phyloP scores from a whole-genome alignment of 2,113 vertebrate species.

The Brachyhypopomus gauderio region DNA sequence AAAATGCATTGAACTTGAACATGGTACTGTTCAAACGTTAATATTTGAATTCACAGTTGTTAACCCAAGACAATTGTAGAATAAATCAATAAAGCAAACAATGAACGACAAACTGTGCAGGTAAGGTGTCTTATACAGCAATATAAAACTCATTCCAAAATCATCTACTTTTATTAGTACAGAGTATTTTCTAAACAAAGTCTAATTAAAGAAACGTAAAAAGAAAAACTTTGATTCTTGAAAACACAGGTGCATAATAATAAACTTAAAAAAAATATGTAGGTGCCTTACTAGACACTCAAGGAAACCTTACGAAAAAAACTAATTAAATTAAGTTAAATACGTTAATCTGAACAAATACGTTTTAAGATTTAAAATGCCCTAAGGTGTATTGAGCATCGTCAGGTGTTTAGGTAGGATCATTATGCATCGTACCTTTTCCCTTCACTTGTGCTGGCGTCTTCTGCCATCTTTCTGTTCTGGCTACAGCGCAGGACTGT shows the following conservation, averaged over 20 bases:
- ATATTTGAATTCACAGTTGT: too few relatives aligned
- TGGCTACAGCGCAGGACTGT: not conserved
- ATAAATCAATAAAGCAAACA: too few relatives aligned
- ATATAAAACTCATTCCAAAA: not conserved
- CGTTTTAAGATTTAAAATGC: too few relatives aligned
- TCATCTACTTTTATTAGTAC: not conserved
- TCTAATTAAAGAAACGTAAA: too few relatives aligned
- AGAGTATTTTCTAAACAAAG: not conserved
- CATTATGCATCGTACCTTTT: conserved; percentile 23
- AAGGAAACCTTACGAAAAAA: too few relatives aligned
- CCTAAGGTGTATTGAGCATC: too few relatives aligned
- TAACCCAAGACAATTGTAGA: too few relatives aligned
- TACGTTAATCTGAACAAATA: not conserved
- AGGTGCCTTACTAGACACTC: too few relatives aligned
- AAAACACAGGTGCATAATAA: not conserved
- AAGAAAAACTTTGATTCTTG: not conserved
- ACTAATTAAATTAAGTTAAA: not conserved
- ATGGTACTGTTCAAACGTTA: too few relatives aligned
- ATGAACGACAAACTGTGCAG: too few relatives aligned
- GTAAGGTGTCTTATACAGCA: not conserved
- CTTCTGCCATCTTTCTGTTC: conserved; percentile 32
- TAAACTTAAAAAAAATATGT: too few relatives aligned
- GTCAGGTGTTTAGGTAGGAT: not conserved
- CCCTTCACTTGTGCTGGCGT: not conserved
- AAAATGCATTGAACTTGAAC: too few relatives aligned